Base-by-base conservation (phyloP, 2,113 vertebrate genomes). In the Vulpes lagopus region DNA sequence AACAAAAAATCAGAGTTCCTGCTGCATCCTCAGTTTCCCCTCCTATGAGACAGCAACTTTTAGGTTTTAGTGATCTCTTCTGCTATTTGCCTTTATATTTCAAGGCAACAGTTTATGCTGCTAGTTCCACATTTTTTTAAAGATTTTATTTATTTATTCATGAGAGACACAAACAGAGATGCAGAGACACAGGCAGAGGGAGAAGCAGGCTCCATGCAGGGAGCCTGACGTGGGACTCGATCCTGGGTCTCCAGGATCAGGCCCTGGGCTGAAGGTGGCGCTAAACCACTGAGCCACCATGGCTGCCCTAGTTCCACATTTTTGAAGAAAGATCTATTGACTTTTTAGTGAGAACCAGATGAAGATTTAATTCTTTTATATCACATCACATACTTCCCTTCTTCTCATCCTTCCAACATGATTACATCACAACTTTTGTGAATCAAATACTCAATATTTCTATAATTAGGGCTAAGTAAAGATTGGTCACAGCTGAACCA, bases 51-150 rank as follows among this genome's bases (percentile, higher is more conserved):
- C 20, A 27, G 38, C 73, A 59, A 35, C 71, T 94, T 94, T 85
- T 30, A 76, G 49, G 32, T 91, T 32, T 7, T 22, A 43, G 22
- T 11, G 8, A 2, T 81, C 79, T 92, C 16, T 62, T 74, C 38
- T 85, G 82, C 35, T 35, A 11, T 53, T 85, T 80, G 38, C 32
- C 51, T 69, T 89, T 59, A 35, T 74, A 76, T 62, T 94, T 97
- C 15, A 53, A 90, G 85, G n/a, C 82, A 64, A 80, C 3, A 9
- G 9, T 73, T 79, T 25, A 51, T 11, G 8, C 22, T 57, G 23
- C n/a, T 85, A 22, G 8, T 69, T 89, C 43, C 6, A 2, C 53
- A 11, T 57, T 96, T 90, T 19, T 7, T 7, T 1, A 43, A 43
- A 43, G 43, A 43, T 43, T 43, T 43, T 43, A 43, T 43, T 43